A percentile compares a stretch with the other conserved stretches of the same genome.
phyloP scores from a whole-genome alignment of 2,888 invertebrate species.

The Mesorhabditis spiculigera region DNA sequence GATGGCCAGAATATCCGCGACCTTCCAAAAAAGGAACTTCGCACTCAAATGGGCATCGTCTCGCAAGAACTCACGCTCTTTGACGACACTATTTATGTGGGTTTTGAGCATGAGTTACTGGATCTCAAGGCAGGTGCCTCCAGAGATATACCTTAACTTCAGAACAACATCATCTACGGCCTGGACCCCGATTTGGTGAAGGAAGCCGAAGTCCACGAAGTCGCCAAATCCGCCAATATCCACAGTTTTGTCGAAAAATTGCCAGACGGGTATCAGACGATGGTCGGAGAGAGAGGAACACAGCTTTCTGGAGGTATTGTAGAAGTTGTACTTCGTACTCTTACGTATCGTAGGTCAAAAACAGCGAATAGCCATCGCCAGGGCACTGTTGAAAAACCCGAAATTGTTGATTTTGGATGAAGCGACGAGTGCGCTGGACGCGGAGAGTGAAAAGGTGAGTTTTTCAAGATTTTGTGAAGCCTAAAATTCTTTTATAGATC shows the following conservation, averaged over 20 bases:
- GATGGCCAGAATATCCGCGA: neutral
- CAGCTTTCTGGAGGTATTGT: slow-evolving; percentile 21
- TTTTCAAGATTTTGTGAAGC: neutral
- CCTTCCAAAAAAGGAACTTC: neutral
- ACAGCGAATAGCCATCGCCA: slow-evolving; percentile 27
- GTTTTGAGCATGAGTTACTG: neutral
- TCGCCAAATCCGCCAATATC: neutral
- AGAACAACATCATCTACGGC: slow-evolving; percentile 59
- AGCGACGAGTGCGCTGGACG: slow-evolving; percentile 26
- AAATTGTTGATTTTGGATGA: slow-evolving; percentile 26
- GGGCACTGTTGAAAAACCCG: slow-evolving; percentile 20
- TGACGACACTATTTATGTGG: neutral
- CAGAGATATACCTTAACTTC: neutral
- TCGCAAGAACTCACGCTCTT: neutral
- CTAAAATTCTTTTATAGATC: neutral
- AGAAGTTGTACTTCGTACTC: neutral
- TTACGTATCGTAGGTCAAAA: slow-evolving; percentile 16
- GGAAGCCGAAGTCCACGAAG: slow-evolving; percentile 19
- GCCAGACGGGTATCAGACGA: slow-evolving; percentile 15
- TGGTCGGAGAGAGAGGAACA: slow-evolving; percentile 32
- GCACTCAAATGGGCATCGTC: neutral
- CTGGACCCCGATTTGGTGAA: slow-evolving; percentile 40
- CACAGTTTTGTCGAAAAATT: neutral
- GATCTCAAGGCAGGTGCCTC: too few relatives aligned
- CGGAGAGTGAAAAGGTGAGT: slow-evolving; percentile 12